Evolutionary conservation across 2,797 vertebrate species (phyloP), one percentile per base, ranked within the genome.

Genomic region (Delichon dasypus): DNA sequence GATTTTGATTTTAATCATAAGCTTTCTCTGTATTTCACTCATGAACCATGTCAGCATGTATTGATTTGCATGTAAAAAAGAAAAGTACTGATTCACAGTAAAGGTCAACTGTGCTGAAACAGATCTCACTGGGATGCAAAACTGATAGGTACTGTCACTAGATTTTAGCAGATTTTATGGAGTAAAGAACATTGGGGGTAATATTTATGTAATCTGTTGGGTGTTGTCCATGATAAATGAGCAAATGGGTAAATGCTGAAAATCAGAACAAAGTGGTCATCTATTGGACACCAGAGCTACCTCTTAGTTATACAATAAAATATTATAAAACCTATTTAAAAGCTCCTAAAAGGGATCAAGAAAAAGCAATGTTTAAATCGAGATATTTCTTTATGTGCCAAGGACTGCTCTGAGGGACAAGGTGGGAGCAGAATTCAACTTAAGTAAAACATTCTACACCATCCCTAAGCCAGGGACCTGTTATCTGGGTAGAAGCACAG

Each of bases 1-100:
- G 62, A 65, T 80, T 89, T 84, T 94, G 12, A 77, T 88, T 92
- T 89, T 83, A 88, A 77, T 92, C 57, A 61, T 50, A 50, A 57
- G 27, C 10, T 95, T 82, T 68, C 67, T 89, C 61, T 77, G 38
- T 90, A 61, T 87, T 85, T 81, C 13, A 38, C 68, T 89, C 66
- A 45, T 50, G 57, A 90, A 27, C 45, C 4, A 32, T 71, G 27
- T 87, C 77, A 94, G 36, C 62, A 36, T 1, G 0, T 95, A 82
- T 74, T 87, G 86, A 90, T 87, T 89, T 89, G 80, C 38, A 77
- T 17, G 13, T 64, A 15, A 79, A 87, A 88, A 89, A 45, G 14
- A 76, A 54, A 90, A 92, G 32, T 51, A 87, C 47, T 48, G 42
- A 94, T 79, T 92, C 83, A 82, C n/a, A 76, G 14, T 65, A 77